A percentile compares a stretch with the other conserved stretches of the same genome.
phyloP scores from a whole-genome alignment of 1,140 invertebrate genomes.

The Camponotus pennsylvanicus region DNA sequence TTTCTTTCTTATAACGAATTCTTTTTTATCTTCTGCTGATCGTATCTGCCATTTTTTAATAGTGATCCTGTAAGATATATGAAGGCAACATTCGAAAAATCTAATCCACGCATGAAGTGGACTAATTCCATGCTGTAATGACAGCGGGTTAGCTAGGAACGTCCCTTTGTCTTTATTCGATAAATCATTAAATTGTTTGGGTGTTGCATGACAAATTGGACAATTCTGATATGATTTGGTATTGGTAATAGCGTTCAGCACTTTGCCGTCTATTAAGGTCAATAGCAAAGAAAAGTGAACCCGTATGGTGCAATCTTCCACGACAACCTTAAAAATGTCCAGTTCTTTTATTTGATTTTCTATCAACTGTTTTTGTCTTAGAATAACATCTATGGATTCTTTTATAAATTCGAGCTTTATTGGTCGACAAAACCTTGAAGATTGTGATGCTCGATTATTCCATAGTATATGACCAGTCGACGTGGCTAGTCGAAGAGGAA shows the following conservation, averaged over 20 bases:
- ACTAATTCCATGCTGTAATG: slow-evolving; percentile 23
- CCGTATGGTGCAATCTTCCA: not conserved
- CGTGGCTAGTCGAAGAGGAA: not conserved
- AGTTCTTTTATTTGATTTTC: slow-evolving; percentile 25
- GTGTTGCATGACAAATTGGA: slow-evolving; percentile 2
- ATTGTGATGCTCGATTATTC: slow-evolving; percentile 30
- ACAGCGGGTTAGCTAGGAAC: not conserved
- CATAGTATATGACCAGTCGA: slow-evolving; percentile 6
- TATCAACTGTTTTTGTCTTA: not conserved
- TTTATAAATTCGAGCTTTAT: slow-evolving; percentile 10
- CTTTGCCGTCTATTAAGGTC: not conserved
- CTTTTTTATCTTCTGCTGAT: slow-evolving; percentile 14
- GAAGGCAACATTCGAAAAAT: not conserved
- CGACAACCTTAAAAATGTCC: not conserved
- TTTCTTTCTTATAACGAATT: not conserved
- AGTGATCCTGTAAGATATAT: not conserved
- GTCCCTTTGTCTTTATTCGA: not conserved
- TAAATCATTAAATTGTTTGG: not conserved
- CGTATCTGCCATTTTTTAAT: slow-evolving; percentile 23
- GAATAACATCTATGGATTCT: slow-evolving; percentile 6
- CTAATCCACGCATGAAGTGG: slow-evolving; percentile 38
- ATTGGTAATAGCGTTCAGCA: not conserved
- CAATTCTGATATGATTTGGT: not conserved
- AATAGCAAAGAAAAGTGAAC: slow-evolving; percentile 12
- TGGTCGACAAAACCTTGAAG: slow-evolving; percentile 37